phyloP scores from a whole-genome alignment of 2,888 invertebrate genomes.

The Ichneumon xanthorius region DNA sequence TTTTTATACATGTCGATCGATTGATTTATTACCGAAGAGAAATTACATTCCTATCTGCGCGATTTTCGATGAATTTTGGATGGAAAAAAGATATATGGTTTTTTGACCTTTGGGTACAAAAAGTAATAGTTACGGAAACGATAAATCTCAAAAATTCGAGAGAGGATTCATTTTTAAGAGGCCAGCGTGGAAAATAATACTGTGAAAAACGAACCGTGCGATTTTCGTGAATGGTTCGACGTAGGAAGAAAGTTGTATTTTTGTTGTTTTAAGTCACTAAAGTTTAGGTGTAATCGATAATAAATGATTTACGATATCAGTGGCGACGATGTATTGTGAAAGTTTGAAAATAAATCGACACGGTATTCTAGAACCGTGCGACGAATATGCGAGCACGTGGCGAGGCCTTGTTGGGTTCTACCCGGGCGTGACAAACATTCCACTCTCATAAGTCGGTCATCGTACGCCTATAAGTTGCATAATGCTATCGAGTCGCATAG shows the following conservation, averaged over 20 bases:
- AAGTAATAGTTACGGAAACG: neutral
- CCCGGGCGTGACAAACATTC: slow-evolving; percentile 68
- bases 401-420: slow-evolving; percentile 65
- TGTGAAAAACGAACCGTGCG: neutral
- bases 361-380: slow-evolving; percentile 65
- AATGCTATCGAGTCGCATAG: slow-evolving; percentile 31
- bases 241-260: neutral
- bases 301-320: slow-evolving; percentile 12
- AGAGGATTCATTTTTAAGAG: neutral
- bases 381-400: slow-evolving; percentile 68
- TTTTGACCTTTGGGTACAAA: no score
- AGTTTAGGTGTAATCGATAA: neutral
- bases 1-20: neutral
- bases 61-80: neutral
- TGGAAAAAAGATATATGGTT: neutral
- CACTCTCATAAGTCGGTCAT: slow-evolving; percentile 67
- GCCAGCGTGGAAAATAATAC: neutral
- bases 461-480: slow-evolving; percentile 63
- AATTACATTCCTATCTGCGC: no score
- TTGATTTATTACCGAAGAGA: neutral
- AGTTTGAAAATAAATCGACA: slow-evolving; percentile 68
- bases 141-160: neutral
- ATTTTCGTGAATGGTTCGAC: no score
- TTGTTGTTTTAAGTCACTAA: neutral
- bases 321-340: slow-evolving; percentile 63